Evolutionary conservation across 2,888 invertebrate genomes (phyloP), one percentile per base, ranked within the genome.

Genomic region (Chesias legatella): DNA sequence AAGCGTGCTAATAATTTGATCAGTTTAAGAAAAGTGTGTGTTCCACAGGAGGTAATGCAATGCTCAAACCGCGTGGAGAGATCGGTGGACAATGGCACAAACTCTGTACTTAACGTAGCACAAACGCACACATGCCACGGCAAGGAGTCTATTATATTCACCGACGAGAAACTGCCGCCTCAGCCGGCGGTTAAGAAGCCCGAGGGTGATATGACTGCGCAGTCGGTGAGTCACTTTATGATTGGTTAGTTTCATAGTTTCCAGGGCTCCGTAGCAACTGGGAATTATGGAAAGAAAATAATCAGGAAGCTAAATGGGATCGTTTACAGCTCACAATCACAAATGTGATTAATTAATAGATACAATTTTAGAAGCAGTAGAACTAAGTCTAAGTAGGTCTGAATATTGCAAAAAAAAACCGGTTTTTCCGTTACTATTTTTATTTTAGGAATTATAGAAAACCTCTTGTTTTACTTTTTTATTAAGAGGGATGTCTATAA

Each of bases 21-120:
- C 3, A 13, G 5, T 9, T 25, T 9, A 2, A 8, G 8, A 25
- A 8, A n/a, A n/a, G n/a, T 5, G 10, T 7, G 38, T 17, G 24
- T 28, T 45, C 67, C 65, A 1, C 61, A 84, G 81, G 73, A 74
- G 62, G 69, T 82, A 38, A 77, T 81, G 35, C 59, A 67, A 36
- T 85, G 85, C 56, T 53, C 70, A 46, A 64, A 65, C 37, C 53
- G 58, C 39, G 50, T 59, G 13, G 60, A 69, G 30, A 42, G 53
- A 28, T 51, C 67, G 6, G 25, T 48, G 0, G 24, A 49, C 1
- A 72, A 55, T 38, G 61, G 58, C 10, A 57, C 55, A 1, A 63
- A 52, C 7, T 36, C 47, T 26, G 10, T 41, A 7, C 11, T 66
- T 9, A 58, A 40, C 13, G 58, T 63, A 0, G 63, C 64, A 6